These are phyloP conservation scores for Psix sp. DNA, from an alignment of 1,140 invertebrate species.

Conservation along the genomic window DNA sequence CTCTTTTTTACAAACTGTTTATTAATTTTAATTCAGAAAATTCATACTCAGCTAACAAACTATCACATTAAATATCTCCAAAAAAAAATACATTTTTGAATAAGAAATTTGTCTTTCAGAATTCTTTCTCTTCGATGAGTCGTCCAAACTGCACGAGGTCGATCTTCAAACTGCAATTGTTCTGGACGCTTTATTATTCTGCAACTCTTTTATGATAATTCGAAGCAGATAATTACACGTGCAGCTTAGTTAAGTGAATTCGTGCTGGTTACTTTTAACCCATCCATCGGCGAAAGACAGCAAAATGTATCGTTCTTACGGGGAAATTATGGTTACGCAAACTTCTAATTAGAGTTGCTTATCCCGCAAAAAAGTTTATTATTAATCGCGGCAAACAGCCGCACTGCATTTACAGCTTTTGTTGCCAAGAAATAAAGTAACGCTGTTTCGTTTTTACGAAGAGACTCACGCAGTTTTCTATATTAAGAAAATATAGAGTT, in stretches of 20 bases:
- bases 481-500: slow-evolving; percentile 50
- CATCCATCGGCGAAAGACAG: slow-evolving; percentile 21
- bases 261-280: slow-evolving; percentile 41
- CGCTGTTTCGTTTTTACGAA: slow-evolving; percentile 42
- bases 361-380: slow-evolving; percentile 49
- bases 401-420: slow-evolving; percentile 35
- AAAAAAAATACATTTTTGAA: no score
- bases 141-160: slow-evolving; percentile 3
- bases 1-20: no score
- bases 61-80: no score
- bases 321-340: slow-evolving; percentile 44
- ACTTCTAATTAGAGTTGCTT: slow-evolving; percentile 52
- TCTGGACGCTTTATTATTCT: slow-evolving; percentile 36
- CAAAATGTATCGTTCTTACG: slow-evolving; percentile 39
- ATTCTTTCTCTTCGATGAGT: no score
- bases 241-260: slow-evolving; percentile 52
- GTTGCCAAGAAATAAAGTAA: slow-evolving; percentile 34
- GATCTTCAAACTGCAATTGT: slow-evolving; percentile 25
- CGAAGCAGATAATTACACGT: slow-evolving; percentile 43
- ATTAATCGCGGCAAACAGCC: slow-evolving; percentile 43
- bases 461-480: slow-evolving; percentile 26
- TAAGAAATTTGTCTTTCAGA: no score
- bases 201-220: slow-evolving; percentile 36
- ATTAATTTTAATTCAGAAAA: no score
- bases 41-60: no score